Evolutionary conservation across 2,113 vertebrate species (phyloP).

Genomic region (Xiphophorus maculatus): DNA sequence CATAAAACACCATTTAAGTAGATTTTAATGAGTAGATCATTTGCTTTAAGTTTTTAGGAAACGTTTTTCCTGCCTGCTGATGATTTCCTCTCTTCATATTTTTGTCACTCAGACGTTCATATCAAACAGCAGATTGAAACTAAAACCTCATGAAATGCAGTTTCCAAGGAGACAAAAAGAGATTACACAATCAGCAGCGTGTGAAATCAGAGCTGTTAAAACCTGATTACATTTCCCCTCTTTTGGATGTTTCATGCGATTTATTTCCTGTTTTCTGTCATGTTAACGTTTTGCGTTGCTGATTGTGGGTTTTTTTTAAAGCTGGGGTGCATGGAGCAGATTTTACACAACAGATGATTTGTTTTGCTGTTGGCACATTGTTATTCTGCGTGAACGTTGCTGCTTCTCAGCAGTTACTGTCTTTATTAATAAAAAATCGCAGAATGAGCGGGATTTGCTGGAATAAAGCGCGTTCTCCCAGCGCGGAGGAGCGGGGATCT

Average conservation of each 20-base stretch:
- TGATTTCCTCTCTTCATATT: too few relatives aligned
- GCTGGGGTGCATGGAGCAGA: background rate
- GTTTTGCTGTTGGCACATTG: slow-evolving; percentile 2
- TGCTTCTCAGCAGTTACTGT: background rate
- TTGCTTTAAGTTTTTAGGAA: too few relatives aligned
- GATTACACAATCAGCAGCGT: slow-evolving; percentile 28
- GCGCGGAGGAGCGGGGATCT: slow-evolving; percentile 61
- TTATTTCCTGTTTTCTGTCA: background rate
- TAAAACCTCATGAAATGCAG: slow-evolving; percentile 8
- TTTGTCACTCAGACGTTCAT: background rate
- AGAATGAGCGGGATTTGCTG: background rate
- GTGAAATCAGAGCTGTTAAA: slow-evolving; percentile 16
- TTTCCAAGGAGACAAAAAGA: slow-evolving; percentile 45
- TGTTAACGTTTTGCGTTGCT: background rate
- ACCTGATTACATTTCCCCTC: background rate
- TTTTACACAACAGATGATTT: background rate
- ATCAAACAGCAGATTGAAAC: background rate
- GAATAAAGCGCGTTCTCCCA: slow-evolving; percentile 32
- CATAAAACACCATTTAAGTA: too few relatives aligned
- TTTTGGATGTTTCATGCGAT: background rate
- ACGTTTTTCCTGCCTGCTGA: too few relatives aligned
- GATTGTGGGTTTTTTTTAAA: background rate
- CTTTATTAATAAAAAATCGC: background rate
- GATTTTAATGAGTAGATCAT: too few relatives aligned
- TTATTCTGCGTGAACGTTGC: background rate